Percentiles rank a stretch among this genome's conserved stretches.
Evolutionary conservation across 2,113 vertebrate species (phyloP).

Genomic region (Nothobranchius kuhntae): DNA sequence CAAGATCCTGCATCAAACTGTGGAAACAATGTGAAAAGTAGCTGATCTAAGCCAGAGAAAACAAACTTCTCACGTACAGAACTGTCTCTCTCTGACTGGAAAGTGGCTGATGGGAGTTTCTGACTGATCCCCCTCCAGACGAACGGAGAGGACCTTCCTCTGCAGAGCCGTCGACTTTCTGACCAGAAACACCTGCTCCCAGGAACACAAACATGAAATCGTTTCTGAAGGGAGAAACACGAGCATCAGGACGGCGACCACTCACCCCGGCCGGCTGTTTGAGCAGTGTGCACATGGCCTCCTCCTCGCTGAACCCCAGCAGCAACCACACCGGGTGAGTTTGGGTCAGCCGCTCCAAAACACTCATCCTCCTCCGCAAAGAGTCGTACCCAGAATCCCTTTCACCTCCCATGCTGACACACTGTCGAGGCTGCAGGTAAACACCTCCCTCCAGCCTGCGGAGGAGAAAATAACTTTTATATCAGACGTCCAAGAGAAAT

Average conservation of each 20-base stretch:
- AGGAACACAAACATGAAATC: neutral
- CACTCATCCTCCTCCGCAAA: slow-evolving; percentile 86
- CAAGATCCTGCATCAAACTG: neutral
- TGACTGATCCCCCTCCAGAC: slow-evolving; percentile 72
- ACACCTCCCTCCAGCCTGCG: slow-evolving; percentile 80
- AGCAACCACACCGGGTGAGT: slow-evolving; percentile 92
- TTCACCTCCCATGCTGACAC: slow-evolving; percentile 66
- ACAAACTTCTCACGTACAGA: slow-evolving; percentile 83
- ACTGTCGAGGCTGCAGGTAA: slow-evolving; percentile 70
- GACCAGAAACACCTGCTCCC: slow-evolving; percentile 88
- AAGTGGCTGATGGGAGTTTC: slow-evolving; percentile 83
- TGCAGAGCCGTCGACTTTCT: slow-evolving; percentile 85
- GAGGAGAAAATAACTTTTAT: neutral
- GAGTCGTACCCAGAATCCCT: slow-evolving; percentile 90
- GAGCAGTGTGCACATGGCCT: slow-evolving; percentile 80
- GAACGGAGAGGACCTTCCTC: slow-evolving; percentile 89
- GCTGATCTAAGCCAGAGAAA: neutral
- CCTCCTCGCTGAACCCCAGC: slow-evolving; percentile 84
- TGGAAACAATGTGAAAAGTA: no score
- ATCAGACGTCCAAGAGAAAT: slow-evolving; percentile 44
- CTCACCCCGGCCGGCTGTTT: slow-evolving; percentile 89
- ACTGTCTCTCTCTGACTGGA: slow-evolving; percentile 90
- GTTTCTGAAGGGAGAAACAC: neutral
- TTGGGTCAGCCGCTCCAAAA: slow-evolving; percentile 88
- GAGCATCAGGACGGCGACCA: neutral